Conservation (phyloP, 2,113 vertebrate genomes). For the Nothocercus julius region DNA sequence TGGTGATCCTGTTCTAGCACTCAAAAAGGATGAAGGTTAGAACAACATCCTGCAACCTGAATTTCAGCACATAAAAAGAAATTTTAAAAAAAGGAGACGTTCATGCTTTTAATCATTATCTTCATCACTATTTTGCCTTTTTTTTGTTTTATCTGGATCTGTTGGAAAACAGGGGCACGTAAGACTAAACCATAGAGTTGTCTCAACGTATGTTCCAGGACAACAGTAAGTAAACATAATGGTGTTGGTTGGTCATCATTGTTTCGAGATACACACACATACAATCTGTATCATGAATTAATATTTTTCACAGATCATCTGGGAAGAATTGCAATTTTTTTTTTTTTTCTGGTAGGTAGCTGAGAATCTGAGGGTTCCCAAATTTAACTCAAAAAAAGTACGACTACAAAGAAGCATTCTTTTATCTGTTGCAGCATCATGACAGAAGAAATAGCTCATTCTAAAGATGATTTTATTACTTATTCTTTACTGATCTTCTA, state of each 20-base stretch:
- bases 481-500: slow-evolving; percentile 1
- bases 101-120: background rate
- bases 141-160: background rate
- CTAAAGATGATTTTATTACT: slow-evolving; percentile 16
- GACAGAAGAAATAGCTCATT: background rate
- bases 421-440: slow-evolving; percentile 35
- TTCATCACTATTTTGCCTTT: background rate
- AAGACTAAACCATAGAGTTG: background rate
- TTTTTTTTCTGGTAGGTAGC: background rate
- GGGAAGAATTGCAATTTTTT: background rate
- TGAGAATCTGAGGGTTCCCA: background rate
- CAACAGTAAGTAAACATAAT: background rate
- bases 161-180: background rate
- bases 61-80: background rate
- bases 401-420: background rate
- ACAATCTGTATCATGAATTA: background rate
- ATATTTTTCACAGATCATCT: background rate
- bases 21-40: background rate
- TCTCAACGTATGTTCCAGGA: background rate
- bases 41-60: background rate
- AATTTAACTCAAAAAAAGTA: slow-evolving; percentile 13
- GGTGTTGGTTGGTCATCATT: background rate
- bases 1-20: background rate
- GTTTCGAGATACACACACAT: background rate
- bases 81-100: background rate